Conservation (phyloP, 2,797 vertebrate genomes). For the Cichlasoma orientale region DNA sequence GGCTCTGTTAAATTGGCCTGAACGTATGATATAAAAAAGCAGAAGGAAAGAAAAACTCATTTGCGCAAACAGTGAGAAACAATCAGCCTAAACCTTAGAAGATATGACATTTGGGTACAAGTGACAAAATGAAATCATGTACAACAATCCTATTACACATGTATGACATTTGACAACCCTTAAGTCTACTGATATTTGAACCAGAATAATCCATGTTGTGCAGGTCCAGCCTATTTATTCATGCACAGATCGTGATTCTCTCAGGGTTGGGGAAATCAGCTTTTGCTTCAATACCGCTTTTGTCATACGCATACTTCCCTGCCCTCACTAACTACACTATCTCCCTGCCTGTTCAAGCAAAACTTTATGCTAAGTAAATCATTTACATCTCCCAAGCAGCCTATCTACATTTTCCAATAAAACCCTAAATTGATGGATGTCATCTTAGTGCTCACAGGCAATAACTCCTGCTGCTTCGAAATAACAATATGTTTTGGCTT, state of each 20-base stretch:
- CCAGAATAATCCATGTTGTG: conserved; percentile 80
- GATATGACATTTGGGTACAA: conserved; percentile 66
- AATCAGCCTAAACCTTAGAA: conserved; percentile 61
- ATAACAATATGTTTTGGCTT: conserved; percentile 78
- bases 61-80: conserved; percentile 64
- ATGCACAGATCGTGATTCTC: conserved; percentile 74
- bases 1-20: conserved; percentile 62
- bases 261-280: conserved; percentile 79
- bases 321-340: conserved; percentile 72
- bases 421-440: conserved; percentile 84
- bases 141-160: conserved; percentile 66
- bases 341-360: conserved; percentile 74
- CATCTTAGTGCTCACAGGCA: conserved; percentile 77
- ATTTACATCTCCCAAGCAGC: conserved; percentile 81
- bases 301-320: conserved; percentile 66
- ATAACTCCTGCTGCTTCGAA: conserved; percentile 76
- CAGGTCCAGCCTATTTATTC: conserved; percentile 80
- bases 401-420: conserved; percentile 83
- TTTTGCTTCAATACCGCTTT: conserved; percentile 69
- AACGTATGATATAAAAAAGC: conserved; percentile 33
- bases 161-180: conserved; percentile 72
- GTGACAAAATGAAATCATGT: conserved; percentile 72
- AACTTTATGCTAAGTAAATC: conserved; percentile 83
- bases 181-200: conserved; percentile 75
- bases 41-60: conserved; percentile 53